phyloP scores from a whole-genome alignment of 1,140 invertebrate species.

The Atopsyche davidsoni region DNA sequence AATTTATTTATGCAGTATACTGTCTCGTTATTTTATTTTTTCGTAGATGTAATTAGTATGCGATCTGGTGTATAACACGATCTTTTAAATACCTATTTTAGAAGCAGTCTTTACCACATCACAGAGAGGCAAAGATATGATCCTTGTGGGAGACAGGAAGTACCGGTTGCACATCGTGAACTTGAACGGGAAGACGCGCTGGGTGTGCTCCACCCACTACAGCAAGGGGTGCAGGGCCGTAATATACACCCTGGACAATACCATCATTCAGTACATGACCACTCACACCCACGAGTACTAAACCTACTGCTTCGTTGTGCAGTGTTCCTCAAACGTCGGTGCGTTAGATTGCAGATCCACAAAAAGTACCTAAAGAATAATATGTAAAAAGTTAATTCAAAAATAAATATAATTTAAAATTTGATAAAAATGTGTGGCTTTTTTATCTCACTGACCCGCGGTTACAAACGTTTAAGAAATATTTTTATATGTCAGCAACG shows the following conservation, averaged over 20 bases:
- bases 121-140: neutral
- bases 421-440: too few species aligned
- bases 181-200: conserved; percentile 1
- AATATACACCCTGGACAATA: conserved; percentile 4
- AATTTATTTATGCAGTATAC: neutral
- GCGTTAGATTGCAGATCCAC: too few species aligned
- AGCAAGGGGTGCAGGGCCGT: conserved; percentile 6
- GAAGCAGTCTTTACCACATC: neutral
- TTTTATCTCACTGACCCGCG: too few species aligned
- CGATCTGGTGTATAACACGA: neutral
- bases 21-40: neutral
- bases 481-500: too few species aligned
- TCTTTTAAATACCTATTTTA: neutral
- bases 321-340: too few species aligned
- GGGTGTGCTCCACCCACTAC: conserved; percentile 5
- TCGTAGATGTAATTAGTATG: neutral
- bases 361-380: too few species aligned
- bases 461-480: too few species aligned
- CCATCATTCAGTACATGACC: neutral
- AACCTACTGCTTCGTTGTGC: neutral
- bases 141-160: neutral
- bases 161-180: neutral
- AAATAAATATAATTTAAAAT: too few species aligned
- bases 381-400: too few species aligned
- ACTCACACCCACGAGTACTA: conserved; percentile 4